phyloP scores from a whole-genome alignment of 2,797 vertebrate species.

The Apogon hyalosoma region DNA sequence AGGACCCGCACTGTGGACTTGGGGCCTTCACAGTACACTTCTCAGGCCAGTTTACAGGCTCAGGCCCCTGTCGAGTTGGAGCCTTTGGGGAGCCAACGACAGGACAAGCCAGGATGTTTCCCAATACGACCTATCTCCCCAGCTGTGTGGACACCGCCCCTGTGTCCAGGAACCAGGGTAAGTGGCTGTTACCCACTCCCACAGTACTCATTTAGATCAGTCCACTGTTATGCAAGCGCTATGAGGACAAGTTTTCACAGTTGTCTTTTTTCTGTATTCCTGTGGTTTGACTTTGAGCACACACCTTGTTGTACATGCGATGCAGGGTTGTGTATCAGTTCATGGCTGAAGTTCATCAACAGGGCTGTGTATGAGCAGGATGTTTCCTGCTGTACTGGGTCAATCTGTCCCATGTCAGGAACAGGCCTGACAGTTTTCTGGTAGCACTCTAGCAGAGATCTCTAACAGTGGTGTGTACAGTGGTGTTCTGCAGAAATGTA shows the following conservation, averaged over 20 bases:
- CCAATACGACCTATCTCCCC: slow-evolving; percentile 90
- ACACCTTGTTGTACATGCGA: background rate
- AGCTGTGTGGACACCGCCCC: slow-evolving; percentile 91
- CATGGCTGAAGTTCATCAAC: slow-evolving; percentile 20
- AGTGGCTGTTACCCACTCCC: slow-evolving; percentile 43
- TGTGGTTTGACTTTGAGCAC: background rate
- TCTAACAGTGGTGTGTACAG: background rate
- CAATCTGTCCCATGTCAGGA: slow-evolving; percentile 57
- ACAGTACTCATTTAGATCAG: background rate
- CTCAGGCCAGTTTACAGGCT: slow-evolving; percentile 94
- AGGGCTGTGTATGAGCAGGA: slow-evolving; percentile 64
- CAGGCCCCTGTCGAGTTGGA: slow-evolving; percentile 92
- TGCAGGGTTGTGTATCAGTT: background rate
- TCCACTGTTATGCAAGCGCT: background rate
- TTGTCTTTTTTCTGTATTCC: slow-evolving; percentile 1
- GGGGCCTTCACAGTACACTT: slow-evolving; percentile 98
- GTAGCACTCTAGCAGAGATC: slow-evolving; percentile 25
- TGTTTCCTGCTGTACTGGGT: slow-evolving; percentile 51
- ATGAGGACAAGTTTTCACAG: background rate
- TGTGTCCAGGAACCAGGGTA: slow-evolving; percentile 91
- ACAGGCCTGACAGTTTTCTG: slow-evolving; percentile 52
- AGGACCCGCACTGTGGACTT: slow-evolving; percentile 92
- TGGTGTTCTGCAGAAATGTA: background rate
- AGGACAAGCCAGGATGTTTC: slow-evolving; percentile 90
- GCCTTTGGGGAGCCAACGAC: slow-evolving; percentile 88